Evolutionary conservation across 35 echinoderm and acorn worm species (phyloP), one percentile per base, ranked within the genome.

Genomic region (Apostichopus californicus): DNA sequence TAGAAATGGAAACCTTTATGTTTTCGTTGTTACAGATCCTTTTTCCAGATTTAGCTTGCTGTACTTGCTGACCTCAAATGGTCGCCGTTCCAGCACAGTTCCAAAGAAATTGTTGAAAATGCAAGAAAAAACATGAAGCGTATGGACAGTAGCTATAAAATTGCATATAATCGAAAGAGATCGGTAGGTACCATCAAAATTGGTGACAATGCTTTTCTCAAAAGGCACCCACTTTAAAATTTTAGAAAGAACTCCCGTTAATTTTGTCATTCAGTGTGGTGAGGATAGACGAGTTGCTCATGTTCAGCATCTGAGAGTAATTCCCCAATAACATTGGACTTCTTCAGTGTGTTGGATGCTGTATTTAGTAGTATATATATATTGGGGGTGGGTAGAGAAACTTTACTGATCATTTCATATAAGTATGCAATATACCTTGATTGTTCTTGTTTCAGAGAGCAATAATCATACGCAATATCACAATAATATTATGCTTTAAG

Each of bases 21-120:
- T 92, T 3, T 58, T 92, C 3, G 91, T 92, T 5, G 0, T 83
- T 1, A 66, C 80, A 54, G 80, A 92, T 54, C 58, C 83, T 71
- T 83, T 83, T 66, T 66, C 78, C 25, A 92, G 82, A 64, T 92
- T 81, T 34, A 80, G 10, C 9, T 80, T 8, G 18, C 61, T 14
- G 14, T 64, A 64, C 61, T 64, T 25, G 24, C 24, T 64, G 24
- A 25, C 24, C 24, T 25, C 0, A 25, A 25, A 25, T 0, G 24
- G 24, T 64, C 61, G 61, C 61, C 7, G 14, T 8, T 9, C 14
- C 14, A 9, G 61, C 14, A 25, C 24, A 25, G 61, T 8, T 14
- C 61, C 61, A 64, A 14, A 14, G 61, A 14, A 64, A 14, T 64
- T 8, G 61, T 8, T 64, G 24, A 25, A 25, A 25, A 25, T 64